Conservation (phyloP, 1,140 invertebrate species). For the Meloidogyne floridensis region DNA sequence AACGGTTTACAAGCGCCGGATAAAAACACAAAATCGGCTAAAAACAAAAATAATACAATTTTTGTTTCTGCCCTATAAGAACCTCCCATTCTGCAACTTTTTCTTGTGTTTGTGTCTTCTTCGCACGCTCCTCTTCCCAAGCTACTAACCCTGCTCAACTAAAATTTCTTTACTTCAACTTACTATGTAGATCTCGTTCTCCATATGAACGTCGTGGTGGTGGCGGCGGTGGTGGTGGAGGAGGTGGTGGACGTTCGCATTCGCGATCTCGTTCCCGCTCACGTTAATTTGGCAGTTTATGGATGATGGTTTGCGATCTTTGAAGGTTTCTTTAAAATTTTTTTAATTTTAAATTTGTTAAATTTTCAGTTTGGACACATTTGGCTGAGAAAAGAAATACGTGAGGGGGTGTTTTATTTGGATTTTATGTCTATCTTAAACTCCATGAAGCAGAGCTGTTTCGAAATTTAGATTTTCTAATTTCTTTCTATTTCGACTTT, state of each 20-base stretch:
- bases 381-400: neutral
- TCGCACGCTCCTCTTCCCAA: constrained; percentile 5
- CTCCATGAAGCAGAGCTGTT: too few relatives aligned
- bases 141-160: neutral
- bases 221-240: constrained; percentile 17
- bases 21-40: neutral
- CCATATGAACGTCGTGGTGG: constrained; percentile 33
- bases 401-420: neutral
- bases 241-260: constrained; percentile 35
- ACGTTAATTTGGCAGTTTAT: neutral
- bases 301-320: neutral
- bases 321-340: neutral
- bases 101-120: constrained; percentile 8
- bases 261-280: constrained; percentile 29
- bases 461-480: too few relatives aligned
- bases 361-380: neutral
- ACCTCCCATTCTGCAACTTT: neutral
- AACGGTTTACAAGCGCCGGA: neutral
- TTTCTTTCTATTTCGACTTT: neutral
- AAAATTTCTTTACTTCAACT: constrained; percentile 21
- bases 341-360: neutral
- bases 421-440: neutral
- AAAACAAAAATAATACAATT: too few relatives aligned
- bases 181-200: constrained; percentile 32
- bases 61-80: neutral